These are phyloP conservation scores for Drosophila yakuba DNA, from an alignment of 1,140 invertebrate species.

Conservation along the genomic window DNA sequence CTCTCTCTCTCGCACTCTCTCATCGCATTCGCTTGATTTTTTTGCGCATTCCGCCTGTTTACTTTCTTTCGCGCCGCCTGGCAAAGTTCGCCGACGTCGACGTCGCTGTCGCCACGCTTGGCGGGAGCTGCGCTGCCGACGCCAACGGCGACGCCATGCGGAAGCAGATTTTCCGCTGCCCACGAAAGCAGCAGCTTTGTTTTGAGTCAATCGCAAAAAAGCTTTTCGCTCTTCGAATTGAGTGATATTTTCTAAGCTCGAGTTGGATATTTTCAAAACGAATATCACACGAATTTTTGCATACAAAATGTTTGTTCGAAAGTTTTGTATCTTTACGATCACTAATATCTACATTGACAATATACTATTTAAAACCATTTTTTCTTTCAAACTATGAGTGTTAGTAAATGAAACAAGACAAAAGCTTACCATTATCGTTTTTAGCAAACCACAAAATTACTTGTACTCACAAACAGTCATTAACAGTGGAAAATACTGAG, in stretches of 20 bases:
- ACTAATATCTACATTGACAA: too few species aligned
- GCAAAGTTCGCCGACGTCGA: conserved; percentile 39
- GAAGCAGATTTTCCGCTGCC: conserved; percentile 57
- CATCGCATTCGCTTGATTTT: conserved; percentile 26
- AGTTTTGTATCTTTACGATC: too few species aligned
- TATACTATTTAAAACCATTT: too few species aligned
- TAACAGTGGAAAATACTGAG: neutral
- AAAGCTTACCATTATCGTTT: conserved; percentile 29
- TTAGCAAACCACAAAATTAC: conserved; percentile 13
- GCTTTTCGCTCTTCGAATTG: conserved; percentile 48
- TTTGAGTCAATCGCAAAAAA: conserved; percentile 64
- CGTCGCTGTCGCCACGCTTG: conserved; percentile 39
- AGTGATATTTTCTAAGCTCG: conserved; percentile 29
- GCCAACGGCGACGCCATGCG: conserved; percentile 32
- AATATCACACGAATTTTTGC: too few species aligned
- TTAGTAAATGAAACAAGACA: conserved; percentile 30
- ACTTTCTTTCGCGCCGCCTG: conserved; percentile 77
- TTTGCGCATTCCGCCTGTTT: conserved; percentile 74
- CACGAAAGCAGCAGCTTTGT: conserved; percentile 31
- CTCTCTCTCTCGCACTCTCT: conserved; percentile 12
- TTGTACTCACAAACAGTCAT: conserved; percentile 1
- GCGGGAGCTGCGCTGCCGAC: conserved; percentile 16
- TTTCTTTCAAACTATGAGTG: neutral
- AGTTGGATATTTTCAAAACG: neutral
- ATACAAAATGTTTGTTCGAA: too few species aligned